phyloP scores from a whole-genome alignment of 2,888 invertebrate species.

The Emmelina monodactyla region DNA sequence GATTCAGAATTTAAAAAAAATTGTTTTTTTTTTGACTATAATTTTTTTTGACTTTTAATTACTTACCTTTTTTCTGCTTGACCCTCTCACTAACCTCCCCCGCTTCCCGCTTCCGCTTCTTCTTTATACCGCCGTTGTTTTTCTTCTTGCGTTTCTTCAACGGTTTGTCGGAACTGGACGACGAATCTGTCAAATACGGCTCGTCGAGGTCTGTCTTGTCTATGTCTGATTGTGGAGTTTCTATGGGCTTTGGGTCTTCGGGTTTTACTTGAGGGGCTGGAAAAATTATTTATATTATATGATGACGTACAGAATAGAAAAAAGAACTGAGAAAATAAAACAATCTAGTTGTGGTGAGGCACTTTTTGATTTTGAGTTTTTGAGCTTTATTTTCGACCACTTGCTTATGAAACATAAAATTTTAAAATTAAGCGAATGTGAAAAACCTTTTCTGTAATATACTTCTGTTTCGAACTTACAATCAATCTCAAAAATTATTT shows the following conservation, averaged over 20 bases:
- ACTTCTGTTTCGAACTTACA: too few species aligned
- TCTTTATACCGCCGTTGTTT: constrained; percentile 23
- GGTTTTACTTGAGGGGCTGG: constrained; percentile 27
- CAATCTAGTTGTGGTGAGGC: too few species aligned
- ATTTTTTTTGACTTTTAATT: constrained; percentile 28
- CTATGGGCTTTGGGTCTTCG: constrained; percentile 24
- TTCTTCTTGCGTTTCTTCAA: constrained; percentile 32
- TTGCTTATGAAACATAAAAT: too few species aligned
- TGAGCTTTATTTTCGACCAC: too few species aligned
- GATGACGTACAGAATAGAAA: too few species aligned
- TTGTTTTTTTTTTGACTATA: constrained; percentile 38
- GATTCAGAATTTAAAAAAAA: too few species aligned
- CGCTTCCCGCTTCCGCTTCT: constrained; percentile 31
- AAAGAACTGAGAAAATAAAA: too few species aligned
- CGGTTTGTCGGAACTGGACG: constrained; percentile 46
- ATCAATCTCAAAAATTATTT: too few species aligned
- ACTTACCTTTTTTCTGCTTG: constrained; percentile 4
- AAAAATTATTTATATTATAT: too few species aligned
- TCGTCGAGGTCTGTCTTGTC: constrained; percentile 21
- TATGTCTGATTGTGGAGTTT: constrained; percentile 9
- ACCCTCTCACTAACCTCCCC: constrained; percentile 13
- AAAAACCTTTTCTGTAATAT: too few species aligned
- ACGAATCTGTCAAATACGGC: constrained; percentile 34
- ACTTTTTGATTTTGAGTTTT: too few species aligned
- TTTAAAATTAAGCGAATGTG: too few species aligned